Conservation (phyloP, 1,140 invertebrate genomes). For the Drosophila persimilis region DNA sequence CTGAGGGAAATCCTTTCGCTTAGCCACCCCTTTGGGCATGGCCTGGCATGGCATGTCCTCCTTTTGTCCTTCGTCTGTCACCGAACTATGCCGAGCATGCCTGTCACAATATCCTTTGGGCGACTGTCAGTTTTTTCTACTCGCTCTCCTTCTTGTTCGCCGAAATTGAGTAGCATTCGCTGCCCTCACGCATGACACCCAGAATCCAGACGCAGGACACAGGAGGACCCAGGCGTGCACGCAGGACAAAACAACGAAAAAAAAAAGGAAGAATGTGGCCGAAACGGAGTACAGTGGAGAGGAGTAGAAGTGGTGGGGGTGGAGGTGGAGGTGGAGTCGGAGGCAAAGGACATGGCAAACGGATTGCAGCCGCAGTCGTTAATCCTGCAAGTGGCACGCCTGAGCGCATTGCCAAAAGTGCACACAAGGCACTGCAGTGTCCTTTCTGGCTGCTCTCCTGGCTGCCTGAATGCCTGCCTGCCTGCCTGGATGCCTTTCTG, state of each 20-base stretch:
- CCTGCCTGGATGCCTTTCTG: slow-evolving; percentile 8
- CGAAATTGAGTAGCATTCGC: slow-evolving; percentile 67
- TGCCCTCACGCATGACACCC: slow-evolving; percentile 70
- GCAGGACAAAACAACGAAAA: slow-evolving; percentile 39
- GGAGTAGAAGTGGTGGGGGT: slow-evolving; percentile 11
- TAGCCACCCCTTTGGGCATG: slow-evolving; percentile 58
- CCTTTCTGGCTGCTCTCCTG: slow-evolving; percentile 30
- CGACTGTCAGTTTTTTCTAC: slow-evolving; percentile 63
- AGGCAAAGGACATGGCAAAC: slow-evolving; percentile 63
- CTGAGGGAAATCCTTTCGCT: slow-evolving; percentile 34
- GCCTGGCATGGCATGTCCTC: slow-evolving; percentile 30
- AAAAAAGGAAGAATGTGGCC: slow-evolving; percentile 17
- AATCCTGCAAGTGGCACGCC: slow-evolving; percentile 79
- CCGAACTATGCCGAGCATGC: slow-evolving; percentile 61
- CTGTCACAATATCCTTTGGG: slow-evolving; percentile 81
- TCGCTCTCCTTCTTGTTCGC: slow-evolving; percentile 18
- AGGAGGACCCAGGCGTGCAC: slow-evolving; percentile 5
- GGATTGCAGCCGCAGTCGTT: slow-evolving; percentile 73
- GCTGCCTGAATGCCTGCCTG: slow-evolving; percentile 1
- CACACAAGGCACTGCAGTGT: slow-evolving; percentile 53
- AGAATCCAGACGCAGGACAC: slow-evolving; percentile 17
- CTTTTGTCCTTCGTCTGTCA: slow-evolving; percentile 62
- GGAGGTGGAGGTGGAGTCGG: slow-evolving; percentile 11
- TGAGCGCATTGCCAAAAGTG: slow-evolving; percentile 79
- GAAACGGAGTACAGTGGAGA: slow-evolving; percentile 6